These are phyloP conservation scores for Enoplosus armatus DNA, from an alignment of 2,797 vertebrate species.

Conservation along the genomic window DNA sequence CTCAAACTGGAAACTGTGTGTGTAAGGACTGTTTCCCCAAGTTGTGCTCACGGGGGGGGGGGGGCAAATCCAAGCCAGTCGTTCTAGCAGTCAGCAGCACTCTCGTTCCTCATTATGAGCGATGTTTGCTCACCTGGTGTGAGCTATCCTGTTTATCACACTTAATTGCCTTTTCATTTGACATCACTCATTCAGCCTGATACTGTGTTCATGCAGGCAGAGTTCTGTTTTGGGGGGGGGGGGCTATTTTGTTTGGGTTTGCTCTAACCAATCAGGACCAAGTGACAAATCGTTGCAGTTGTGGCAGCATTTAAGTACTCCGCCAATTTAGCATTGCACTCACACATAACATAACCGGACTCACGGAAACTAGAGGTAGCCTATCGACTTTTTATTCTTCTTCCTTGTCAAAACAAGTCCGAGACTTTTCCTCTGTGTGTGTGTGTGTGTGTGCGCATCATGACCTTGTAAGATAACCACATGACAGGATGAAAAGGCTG, in stretches of 20 bases:
- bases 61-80: not conserved
- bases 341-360: no score
- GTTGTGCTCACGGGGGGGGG: not conserved
- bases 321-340: not conserved
- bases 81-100: conserved; percentile 9
- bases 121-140: not conserved
- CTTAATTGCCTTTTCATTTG: not conserved
- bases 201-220: not conserved
- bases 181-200: not conserved
- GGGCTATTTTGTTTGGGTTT: not conserved
- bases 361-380: not conserved
- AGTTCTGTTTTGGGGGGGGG: not conserved
- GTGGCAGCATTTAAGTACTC: no score
- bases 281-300: not conserved
- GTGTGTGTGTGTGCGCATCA: no score
- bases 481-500: no score
- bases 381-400: not conserved
- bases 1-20: conserved; percentile 13
- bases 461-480: no score
- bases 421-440: no score
- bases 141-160: not conserved
- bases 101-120: no score
- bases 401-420: no score
- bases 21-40: not conserved
- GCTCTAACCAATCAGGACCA: not conserved